phyloP scores from a whole-genome alignment of 1,140 invertebrate genomes.

The Physella acuta region DNA sequence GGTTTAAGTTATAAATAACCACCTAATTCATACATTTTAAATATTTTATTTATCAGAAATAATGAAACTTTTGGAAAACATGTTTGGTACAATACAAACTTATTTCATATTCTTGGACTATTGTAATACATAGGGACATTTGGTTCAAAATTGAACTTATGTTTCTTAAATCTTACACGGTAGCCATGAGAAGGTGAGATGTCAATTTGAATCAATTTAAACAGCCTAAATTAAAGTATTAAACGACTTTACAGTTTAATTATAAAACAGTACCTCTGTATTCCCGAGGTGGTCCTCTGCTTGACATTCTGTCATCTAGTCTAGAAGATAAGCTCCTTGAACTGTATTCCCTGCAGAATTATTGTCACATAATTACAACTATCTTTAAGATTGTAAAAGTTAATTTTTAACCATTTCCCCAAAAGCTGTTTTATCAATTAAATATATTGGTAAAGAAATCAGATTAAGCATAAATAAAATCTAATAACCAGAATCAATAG shows the following conservation, averaged over 20 bases:
- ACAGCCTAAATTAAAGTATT: neutral
- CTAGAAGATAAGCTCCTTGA: neutral
- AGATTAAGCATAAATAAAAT: too few species aligned
- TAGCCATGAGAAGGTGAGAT: neutral
- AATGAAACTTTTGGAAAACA: too few species aligned
- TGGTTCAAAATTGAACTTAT: neutral
- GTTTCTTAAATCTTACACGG: neutral
- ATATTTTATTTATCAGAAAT: too few species aligned
- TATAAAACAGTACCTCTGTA: conserved; percentile 13
- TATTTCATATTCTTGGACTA: neutral
- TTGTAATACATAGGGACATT: neutral
- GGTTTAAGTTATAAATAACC: too few species aligned
- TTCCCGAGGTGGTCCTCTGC: conserved; percentile 18
- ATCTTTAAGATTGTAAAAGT: too few species aligned
- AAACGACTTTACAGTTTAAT: too few species aligned
- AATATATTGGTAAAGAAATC: too few species aligned
- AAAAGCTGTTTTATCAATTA: too few species aligned
- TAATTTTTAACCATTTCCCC: too few species aligned
- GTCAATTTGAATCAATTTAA: neutral
- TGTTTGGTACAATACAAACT: neutral
- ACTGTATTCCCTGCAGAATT: conserved; percentile 13
- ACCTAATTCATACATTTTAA: too few species aligned
- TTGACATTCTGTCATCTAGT: neutral
- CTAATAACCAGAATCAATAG: too few species aligned
- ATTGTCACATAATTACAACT: too few species aligned